Percentiles rank a stretch among this genome's conserved stretches.
phyloP scores from a whole-genome alignment of 2,888 invertebrate genomes.

The Heliconius aoede region DNA sequence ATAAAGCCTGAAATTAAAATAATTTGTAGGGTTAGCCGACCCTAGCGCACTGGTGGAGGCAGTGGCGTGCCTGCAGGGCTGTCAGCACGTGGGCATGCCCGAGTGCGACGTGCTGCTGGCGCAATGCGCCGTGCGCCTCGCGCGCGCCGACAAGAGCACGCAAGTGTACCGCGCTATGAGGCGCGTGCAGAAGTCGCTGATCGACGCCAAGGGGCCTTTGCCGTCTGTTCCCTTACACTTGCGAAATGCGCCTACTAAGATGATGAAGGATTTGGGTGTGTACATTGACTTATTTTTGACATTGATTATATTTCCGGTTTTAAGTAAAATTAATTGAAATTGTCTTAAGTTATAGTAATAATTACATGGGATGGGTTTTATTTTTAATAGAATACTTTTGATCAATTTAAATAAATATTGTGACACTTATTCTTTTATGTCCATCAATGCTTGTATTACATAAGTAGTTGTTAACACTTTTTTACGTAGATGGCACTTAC shows the following conservation, averaged over 20 bases:
- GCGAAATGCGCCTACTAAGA: slow-evolving; percentile 90
- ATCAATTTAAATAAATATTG: background rate
- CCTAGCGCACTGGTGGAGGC: slow-evolving; percentile 86
- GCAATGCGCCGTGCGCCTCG: slow-evolving; percentile 90
- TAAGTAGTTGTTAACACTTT: background rate
- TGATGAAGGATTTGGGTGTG: slow-evolving; percentile 89
- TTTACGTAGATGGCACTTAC: background rate
- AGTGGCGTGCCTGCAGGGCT: slow-evolving; percentile 90
- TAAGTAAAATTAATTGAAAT: background rate
- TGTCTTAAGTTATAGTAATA: background rate
- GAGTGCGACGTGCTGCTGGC: slow-evolving; percentile 91
- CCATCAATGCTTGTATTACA: background rate
- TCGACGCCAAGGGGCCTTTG: slow-evolving; percentile 86
- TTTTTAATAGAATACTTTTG: background rate
- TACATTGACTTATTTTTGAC: background rate
- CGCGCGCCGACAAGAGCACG: slow-evolving; percentile 89
- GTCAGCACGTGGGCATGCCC: slow-evolving; percentile 91
- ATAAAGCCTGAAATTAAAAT: background rate
- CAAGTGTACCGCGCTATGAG: slow-evolving; percentile 85
- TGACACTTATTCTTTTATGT: background rate
- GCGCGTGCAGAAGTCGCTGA: slow-evolving; percentile 84
- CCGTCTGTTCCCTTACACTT: slow-evolving; percentile 91
- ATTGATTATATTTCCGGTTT: background rate
- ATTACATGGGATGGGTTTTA: background rate
- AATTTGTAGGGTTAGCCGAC: slow-evolving; percentile 85